phyloP scores from a whole-genome alignment of 1,140 invertebrate species.

The Tetragnatha versicolor region DNA sequence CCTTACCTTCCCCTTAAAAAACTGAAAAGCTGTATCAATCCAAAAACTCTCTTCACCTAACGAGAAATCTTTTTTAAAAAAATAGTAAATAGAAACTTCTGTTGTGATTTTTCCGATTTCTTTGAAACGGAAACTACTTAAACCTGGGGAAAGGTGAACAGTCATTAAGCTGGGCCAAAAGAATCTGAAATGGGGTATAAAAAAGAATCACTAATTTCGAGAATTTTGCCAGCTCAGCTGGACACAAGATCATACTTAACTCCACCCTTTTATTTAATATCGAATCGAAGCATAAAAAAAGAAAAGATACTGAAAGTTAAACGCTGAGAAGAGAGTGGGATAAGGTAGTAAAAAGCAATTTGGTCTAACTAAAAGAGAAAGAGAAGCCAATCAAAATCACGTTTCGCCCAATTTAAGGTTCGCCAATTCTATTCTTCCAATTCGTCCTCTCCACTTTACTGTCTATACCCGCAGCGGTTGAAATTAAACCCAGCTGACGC shows the following conservation, averaged over 20 bases:
- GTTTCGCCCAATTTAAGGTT: slow-evolving; percentile 51
- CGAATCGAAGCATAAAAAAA: background rate
- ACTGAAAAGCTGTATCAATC: too few relatives aligned
- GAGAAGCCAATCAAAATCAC: slow-evolving; percentile 50
- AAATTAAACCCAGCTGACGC: slow-evolving; percentile 49
- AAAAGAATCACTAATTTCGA: slow-evolving; percentile 23
- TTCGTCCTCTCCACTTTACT: slow-evolving; percentile 17
- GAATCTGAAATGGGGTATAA: background rate
- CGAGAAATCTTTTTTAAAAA: too few relatives aligned
- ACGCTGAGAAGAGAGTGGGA: slow-evolving; percentile 1
- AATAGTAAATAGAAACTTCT: background rate
- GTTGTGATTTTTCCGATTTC: too few relatives aligned
- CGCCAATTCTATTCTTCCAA: slow-evolving; percentile 44
- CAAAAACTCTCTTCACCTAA: too few relatives aligned
- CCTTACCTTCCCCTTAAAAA: too few relatives aligned
- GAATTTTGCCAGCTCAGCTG: slow-evolving; percentile 29
- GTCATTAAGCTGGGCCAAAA: background rate
- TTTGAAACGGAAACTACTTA: too few relatives aligned
- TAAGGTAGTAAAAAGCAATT: slow-evolving; percentile 49
- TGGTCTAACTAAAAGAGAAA: slow-evolving; percentile 43
- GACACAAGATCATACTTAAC: slow-evolving; percentile 1
- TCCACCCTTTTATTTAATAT: slow-evolving; percentile 21
- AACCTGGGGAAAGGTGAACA: background rate
- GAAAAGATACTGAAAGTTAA: slow-evolving; percentile 4
- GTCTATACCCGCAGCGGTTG: slow-evolving; percentile 38